Evolutionary conservation across 2,113 vertebrate genomes (phyloP), one percentile per base, ranked within the genome.

Genomic region (Pontoporia blainvillei): DNA sequence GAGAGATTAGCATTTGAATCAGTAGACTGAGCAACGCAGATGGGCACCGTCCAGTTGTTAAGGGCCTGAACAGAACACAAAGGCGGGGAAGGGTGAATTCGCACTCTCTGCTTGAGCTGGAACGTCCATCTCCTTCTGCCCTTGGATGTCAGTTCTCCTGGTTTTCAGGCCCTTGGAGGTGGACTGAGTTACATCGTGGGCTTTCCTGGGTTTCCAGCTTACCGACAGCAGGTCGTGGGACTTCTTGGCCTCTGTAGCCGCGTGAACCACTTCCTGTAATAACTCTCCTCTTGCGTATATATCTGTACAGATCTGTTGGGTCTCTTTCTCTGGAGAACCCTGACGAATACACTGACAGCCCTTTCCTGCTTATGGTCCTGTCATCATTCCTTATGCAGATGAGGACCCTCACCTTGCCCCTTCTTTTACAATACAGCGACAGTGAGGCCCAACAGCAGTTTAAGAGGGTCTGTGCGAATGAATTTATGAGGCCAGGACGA

Each of bases 331-430:
- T 4, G 46, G 20, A 29, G 62, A 52, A 14, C 36, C 21, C 87
- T 15, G 62, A 29, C 1, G 0, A 13, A 9, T 2, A 3, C 52
- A 21, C 4, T 0, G 23, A 2, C 0, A 0, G 6, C n/a, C 31
- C 41, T 66, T 54, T 15, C 52, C 21, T 18, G 52, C 34, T 94
- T 61, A 1, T 5, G 44, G 15, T 1, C 3, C 29, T 11, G 14
- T 23, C 29, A 5, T 12, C 25, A 17, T 11, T 31, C 13, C 3
- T 7, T 25, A 3, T 9, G 34, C 49, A 27, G 3, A 39, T 10
- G 0, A 13, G 64, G 46, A 27, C 29, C 7, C 90, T 52, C 3
- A 2, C 15, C 2, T 13, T 27, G 52, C 73, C 14, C 36, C 2
- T 64, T 21, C 23, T 46, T 54, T 64, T 52, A 29, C 39, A 27